phyloP scores from a whole-genome alignment of 2,888 invertebrate genomes.

The Tryphoninae sp. region DNA sequence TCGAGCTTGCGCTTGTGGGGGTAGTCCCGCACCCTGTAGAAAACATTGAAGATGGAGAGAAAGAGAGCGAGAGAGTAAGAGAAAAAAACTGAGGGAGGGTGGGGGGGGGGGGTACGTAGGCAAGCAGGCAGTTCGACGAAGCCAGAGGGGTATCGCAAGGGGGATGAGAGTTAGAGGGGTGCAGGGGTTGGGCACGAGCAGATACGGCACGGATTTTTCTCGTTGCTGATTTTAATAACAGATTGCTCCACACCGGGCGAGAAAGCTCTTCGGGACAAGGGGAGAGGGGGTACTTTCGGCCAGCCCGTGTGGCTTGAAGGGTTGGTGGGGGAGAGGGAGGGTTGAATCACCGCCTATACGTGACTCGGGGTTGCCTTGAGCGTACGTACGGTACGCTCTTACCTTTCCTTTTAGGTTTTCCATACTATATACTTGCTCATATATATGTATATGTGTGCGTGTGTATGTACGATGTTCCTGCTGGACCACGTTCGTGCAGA shows the following conservation, averaged over 20 bases:
- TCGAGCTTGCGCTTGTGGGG: slow-evolving; percentile 64
- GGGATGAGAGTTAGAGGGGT: slow-evolving; percentile 14
- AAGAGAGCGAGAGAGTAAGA: slow-evolving; percentile 26
- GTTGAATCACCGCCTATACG: slow-evolving; percentile 80
- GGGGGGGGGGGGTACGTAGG: slow-evolving; percentile 2
- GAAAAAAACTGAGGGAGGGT: slow-evolving; percentile 18
- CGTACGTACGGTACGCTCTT: slow-evolving; percentile 44
- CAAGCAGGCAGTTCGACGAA: no score
- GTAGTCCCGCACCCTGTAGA: background rate
- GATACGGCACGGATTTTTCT: slow-evolving; percentile 82
- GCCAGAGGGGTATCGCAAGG: background rate
- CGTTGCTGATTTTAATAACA: slow-evolving; percentile 82
- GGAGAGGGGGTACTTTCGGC: slow-evolving; percentile 19
- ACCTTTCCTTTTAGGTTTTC: slow-evolving; percentile 55
- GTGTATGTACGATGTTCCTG: slow-evolving; percentile 53
- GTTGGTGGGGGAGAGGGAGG: slow-evolving; percentile 49
- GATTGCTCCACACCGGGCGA: slow-evolving; percentile 62
- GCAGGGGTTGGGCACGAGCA: slow-evolving; percentile 68
- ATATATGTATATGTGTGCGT: background rate
- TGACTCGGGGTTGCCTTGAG: slow-evolving; percentile 72
- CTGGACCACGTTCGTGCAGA: slow-evolving; percentile 66
- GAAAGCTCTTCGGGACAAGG: slow-evolving; percentile 51
- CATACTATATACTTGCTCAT: background rate
- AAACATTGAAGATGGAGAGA: background rate
- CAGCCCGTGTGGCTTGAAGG: slow-evolving; percentile 36